These are phyloP conservation scores for Cuniculus paca DNA, from an alignment of 2,797 vertebrate species.

Conservation along the genomic window DNA sequence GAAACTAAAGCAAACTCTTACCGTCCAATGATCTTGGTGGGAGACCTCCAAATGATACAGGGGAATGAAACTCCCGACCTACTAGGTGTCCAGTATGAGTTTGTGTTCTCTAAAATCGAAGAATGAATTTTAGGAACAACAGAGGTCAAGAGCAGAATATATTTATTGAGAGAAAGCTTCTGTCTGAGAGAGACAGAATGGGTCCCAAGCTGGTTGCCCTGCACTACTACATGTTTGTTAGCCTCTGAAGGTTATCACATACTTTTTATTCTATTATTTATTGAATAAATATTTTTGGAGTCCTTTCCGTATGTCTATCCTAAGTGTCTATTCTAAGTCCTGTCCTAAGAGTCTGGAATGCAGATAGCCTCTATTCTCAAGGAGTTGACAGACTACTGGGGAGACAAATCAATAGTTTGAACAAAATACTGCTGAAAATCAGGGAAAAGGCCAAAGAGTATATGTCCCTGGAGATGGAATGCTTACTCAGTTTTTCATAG, in stretches of 20 bases:
- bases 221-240: background rate
- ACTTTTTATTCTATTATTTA: background rate
- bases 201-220: too few relatives aligned
- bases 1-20: too few relatives aligned
- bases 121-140: too few relatives aligned
- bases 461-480: background rate
- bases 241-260: background rate
- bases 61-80: too few relatives aligned
- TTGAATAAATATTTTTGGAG: background rate
- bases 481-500: background rate
- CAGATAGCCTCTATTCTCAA: background rate
- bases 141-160: too few relatives aligned
- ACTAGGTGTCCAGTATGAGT: too few relatives aligned
- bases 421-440: background rate
- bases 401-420: conserved; percentile 36
- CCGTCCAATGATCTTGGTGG: too few relatives aligned
- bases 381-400: background rate
- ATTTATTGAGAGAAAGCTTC: too few relatives aligned
- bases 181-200: too few relatives aligned
- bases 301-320: background rate
- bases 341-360: background rate
- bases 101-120: too few relatives aligned
- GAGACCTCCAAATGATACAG: too few relatives aligned
- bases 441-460: background rate
- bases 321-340: background rate